Evolutionary conservation across 2,113 vertebrate species (phyloP).

Genomic region (Tetrax tetrax): DNA sequence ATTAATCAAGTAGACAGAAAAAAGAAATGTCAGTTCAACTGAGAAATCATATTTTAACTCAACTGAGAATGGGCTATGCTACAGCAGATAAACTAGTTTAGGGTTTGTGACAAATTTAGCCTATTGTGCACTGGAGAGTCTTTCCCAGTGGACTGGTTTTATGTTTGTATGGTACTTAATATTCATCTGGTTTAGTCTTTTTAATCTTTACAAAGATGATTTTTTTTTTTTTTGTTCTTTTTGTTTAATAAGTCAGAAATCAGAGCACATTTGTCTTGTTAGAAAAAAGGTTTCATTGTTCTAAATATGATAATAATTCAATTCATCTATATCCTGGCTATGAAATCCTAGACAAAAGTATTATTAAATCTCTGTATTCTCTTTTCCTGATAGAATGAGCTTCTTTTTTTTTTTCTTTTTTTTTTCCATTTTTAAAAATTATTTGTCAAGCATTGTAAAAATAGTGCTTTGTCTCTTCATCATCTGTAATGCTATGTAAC

Average conservation of each 20-base stretch:
- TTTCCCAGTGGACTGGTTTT: neutral
- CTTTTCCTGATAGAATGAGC: neutral
- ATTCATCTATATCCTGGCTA: neutral
- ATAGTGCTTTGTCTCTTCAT: neutral
- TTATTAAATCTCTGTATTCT: neutral
- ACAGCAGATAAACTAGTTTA: neutral
- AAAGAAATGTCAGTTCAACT: neutral
- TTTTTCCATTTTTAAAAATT: neutral
- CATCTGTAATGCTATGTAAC: neutral
- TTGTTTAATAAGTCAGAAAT: neutral
- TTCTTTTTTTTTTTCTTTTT: neutral
- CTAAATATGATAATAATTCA: neutral
- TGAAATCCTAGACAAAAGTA: neutral
- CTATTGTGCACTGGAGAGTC: accelerated
- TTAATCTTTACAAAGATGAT: neutral
- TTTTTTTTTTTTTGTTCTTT: neutral
- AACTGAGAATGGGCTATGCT: neutral
- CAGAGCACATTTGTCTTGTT: neutral
- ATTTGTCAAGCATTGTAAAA: neutral
- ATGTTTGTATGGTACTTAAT: neutral
- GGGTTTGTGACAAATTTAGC: neutral
- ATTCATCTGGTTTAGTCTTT: neutral
- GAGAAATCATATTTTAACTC: neutral
- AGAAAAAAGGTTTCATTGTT: neutral
- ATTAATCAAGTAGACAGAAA: neutral